These are phyloP conservation scores for Illadopsis cleaveri DNA, from an alignment of 2,113 vertebrate species.

Conservation along the genomic window DNA sequence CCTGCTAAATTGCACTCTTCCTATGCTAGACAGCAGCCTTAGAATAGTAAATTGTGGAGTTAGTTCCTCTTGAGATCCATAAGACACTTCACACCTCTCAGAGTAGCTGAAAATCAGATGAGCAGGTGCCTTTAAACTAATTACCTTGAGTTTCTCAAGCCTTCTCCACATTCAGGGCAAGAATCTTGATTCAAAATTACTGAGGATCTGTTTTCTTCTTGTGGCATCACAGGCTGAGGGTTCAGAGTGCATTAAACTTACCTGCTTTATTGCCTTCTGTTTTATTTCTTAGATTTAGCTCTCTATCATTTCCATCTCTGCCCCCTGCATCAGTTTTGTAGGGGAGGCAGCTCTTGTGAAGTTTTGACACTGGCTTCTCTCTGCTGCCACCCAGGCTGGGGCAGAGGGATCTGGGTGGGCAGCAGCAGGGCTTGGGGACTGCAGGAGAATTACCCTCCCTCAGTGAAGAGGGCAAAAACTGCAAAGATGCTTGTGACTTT, in stretches of 20 bases:
- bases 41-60: not conserved
- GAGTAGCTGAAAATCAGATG: slow-evolving; percentile 6
- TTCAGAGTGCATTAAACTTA: not conserved
- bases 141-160: not conserved
- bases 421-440: not conserved
- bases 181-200: not conserved
- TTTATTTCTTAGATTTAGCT: not conserved
- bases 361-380: not conserved
- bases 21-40: not conserved
- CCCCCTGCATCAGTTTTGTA: not conserved
- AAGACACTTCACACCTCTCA: slow-evolving; percentile 31
- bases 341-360: not conserved
- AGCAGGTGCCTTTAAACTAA: slow-evolving; percentile 23
- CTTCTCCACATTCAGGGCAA: not conserved
- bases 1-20: not conserved
- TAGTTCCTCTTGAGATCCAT: slow-evolving; percentile 21
- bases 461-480: not conserved
- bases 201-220: not conserved
- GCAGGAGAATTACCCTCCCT: not conserved
- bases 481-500: not conserved
- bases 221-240: not conserved
- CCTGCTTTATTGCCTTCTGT: not conserved
- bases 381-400: not conserved
- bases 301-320: not conserved
- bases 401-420: not conserved